Conservation (phyloP, 2,113 vertebrate genomes). For the Aegithalos caudatus region DNA sequence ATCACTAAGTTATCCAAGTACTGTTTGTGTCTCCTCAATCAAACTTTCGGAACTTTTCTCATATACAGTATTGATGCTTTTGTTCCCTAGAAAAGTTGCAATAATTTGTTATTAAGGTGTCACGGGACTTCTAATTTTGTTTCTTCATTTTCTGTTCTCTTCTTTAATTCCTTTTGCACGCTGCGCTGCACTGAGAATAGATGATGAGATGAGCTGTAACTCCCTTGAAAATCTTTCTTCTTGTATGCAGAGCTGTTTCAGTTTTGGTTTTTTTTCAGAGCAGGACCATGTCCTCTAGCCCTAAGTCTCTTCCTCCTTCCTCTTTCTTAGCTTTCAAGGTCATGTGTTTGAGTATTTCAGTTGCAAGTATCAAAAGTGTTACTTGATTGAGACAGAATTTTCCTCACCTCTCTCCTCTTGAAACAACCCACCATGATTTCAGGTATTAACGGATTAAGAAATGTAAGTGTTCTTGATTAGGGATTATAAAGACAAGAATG, state of each 20-base stretch:
- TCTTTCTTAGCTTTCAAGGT: not conserved
- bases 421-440: not conserved
- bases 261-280: not conserved
- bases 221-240: not conserved
- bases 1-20: slow-evolving; percentile 4
- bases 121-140: not conserved
- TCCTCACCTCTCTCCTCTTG: not conserved
- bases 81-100: slow-evolving; percentile 24
- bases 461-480: slow-evolving; percentile 50
- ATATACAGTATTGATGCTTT: not conserved
- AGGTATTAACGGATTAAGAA: slow-evolving; percentile 36
- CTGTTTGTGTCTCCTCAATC: not conserved
- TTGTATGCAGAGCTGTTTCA: not conserved
- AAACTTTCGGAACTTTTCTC: slow-evolving; percentile 16
- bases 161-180: not conserved
- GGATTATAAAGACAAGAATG: slow-evolving; percentile 34
- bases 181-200: not conserved
- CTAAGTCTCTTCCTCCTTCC: not conserved
- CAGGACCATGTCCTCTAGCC: not conserved
- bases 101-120: not conserved
- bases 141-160: slow-evolving; percentile 1
- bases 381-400: not conserved
- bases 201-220: not conserved
- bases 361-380: not conserved
- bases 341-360: not conserved